Evolutionary conservation across 2,797 vertebrate genomes (phyloP).

Genomic region (Anolis apletophallus): DNA sequence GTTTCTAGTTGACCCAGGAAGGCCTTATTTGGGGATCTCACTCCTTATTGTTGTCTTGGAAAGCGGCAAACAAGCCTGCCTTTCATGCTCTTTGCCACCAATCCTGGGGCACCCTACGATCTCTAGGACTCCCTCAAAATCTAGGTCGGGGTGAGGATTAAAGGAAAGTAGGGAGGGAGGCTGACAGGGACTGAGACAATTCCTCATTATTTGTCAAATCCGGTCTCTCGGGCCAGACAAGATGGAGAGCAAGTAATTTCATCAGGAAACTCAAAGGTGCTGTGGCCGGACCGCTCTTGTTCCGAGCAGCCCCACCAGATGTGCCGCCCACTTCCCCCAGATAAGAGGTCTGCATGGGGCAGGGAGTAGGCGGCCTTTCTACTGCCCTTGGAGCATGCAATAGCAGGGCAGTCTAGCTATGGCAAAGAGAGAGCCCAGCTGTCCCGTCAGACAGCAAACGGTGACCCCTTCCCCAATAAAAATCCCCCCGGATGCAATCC

Average conservation of each 20-base stretch:
- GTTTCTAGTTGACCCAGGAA: not conserved
- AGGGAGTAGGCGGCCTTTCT: not conserved
- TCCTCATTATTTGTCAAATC: constrained; percentile 64
- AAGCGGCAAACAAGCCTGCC: not conserved
- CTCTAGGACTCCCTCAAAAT: constrained; percentile 10
- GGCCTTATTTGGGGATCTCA: too few species aligned
- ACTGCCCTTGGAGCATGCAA: constrained; percentile 46
- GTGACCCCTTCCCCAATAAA: not conserved
- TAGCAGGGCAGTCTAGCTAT: constrained; percentile 54
- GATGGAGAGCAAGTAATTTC: constrained; percentile 48
- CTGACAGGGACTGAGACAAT: constrained; percentile 73
- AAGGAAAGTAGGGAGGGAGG: constrained; percentile 75
- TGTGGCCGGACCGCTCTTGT: constrained; percentile 24
- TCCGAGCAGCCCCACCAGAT: constrained; percentile 41
- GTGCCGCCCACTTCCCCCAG: not conserved
- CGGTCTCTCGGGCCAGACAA: constrained; percentile 39
- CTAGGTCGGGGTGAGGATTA: not conserved
- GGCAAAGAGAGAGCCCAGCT: constrained; percentile 46
- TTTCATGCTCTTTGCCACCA: constrained; percentile 14
- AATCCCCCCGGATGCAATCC: not conserved
- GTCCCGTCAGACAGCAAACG: constrained; percentile 48
- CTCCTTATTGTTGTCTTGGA: not conserved
- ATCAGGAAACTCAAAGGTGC: constrained; percentile 28
- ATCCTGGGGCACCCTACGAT: not conserved
- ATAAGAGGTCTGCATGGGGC: not conserved